Percentiles rank a stretch among this genome's conserved stretches.
Evolutionary conservation across 2,113 vertebrate genomes (phyloP).

Genomic region (Amia ocellicauda): DNA sequence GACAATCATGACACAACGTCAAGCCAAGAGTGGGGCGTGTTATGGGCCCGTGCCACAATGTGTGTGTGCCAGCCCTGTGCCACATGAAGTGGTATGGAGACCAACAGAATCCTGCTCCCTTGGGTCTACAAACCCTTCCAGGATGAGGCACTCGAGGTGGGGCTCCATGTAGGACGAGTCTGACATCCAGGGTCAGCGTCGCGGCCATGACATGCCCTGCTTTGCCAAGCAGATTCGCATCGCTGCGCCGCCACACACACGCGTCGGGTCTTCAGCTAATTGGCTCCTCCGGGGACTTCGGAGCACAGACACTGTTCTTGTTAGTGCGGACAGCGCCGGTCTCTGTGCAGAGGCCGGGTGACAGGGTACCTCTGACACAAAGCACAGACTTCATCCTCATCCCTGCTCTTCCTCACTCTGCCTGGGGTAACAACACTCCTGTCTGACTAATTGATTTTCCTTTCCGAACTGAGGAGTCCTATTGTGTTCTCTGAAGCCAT

Average conservation of each 20-base stretch:
- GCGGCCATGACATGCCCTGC: background rate
- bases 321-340: conserved; percentile 28
- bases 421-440: conserved; percentile 24
- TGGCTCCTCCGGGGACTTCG: conserved; percentile 28
- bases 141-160: too few species aligned
- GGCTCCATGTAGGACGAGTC: too few species aligned
- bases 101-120: too few species aligned
- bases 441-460: conserved; percentile 17
- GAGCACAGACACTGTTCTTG: conserved; percentile 16
- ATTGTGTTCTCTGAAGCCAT: background rate
- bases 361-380: background rate
- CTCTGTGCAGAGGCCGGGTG: background rate
- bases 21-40: too few species aligned
- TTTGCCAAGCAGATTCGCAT: conserved; percentile 18
- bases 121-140: too few species aligned
- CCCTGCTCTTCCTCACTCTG: conserved; percentile 22
- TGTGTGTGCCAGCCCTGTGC: too few species aligned
- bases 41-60: too few species aligned
- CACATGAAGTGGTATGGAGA: too few species aligned
- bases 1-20: too few species aligned
- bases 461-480: too few species aligned
- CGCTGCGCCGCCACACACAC: conserved; percentile 14
- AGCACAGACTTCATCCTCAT: background rate
- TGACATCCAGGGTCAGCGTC: too few species aligned
- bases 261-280: conserved; percentile 30